phyloP scores from a whole-genome alignment of 2,113 vertebrate genomes.

The Scomber japonicus region DNA sequence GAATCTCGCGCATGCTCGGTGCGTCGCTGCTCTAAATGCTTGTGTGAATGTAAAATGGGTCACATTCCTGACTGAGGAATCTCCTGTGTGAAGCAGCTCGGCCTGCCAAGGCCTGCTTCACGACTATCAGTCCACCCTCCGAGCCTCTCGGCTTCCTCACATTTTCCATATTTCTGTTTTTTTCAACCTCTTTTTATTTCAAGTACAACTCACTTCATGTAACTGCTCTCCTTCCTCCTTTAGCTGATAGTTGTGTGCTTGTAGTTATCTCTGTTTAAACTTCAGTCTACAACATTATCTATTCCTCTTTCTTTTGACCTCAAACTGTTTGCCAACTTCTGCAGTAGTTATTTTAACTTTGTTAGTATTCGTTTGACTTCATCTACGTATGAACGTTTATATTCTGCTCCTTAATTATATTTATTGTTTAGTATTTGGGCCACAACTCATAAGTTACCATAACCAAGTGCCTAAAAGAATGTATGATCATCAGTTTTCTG shows the following conservation, averaged over 20 bases:
- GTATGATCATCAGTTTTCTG: not conserved
- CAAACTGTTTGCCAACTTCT: not conserved
- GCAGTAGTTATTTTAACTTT: not conserved
- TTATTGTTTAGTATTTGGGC: not conserved
- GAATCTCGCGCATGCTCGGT: slow-evolving; percentile 72
- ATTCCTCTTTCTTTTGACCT: not conserved
- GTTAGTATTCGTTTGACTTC: not conserved
- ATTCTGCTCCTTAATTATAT: not conserved
- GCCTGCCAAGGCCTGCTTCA: slow-evolving; percentile 79
- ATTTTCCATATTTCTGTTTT: slow-evolving; percentile 18
- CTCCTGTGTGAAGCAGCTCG: slow-evolving; percentile 75
- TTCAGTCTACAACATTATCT: not conserved
- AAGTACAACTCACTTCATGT: not conserved
- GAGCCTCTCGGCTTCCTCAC: slow-evolving; percentile 15
- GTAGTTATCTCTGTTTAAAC: not conserved
- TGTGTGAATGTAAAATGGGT: slow-evolving; percentile 83
- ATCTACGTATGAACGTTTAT: not conserved
- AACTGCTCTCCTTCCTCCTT: not conserved
- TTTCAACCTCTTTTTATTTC: not conserved
- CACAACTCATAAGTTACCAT: not conserved
- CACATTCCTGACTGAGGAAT: slow-evolving; percentile 82
- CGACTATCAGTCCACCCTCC: slow-evolving; percentile 43
- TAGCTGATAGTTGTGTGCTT: not conserved
- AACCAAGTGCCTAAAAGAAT: not conserved
- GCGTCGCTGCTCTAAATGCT: slow-evolving; percentile 62